Base-by-base conservation (phyloP, 2,888 invertebrate species). In the Eupithecia abbreviata region DNA sequence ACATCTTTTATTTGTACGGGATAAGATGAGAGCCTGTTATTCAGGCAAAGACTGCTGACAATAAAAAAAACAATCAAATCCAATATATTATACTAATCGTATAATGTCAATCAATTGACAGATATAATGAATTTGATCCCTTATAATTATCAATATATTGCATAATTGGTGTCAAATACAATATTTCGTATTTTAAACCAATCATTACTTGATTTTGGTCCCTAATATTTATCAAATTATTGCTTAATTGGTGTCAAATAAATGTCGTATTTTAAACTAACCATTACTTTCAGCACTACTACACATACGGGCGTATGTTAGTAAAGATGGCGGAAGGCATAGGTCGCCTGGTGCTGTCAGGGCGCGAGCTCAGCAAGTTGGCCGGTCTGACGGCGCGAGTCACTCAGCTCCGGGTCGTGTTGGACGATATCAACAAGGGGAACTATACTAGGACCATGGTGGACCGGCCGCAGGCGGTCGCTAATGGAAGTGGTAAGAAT, bases 271-370 rank as follows among this genome's bases (percentile, higher is more conserved):
- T 42, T 15, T 3, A 67, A 15, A 43, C 15, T 5, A 41, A 13
- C 65, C 30, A 2, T 65, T 13, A 41, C 12, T 71, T 41, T 3
- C 88, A 98, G 97, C 97, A 97, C 83, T 99, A 99, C 91, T 99
- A 99, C 93, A 98, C 98, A 30, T 99, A 98, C 93, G 99, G 99
- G 0, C 96, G 99, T 62, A 99, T 99, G 98, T 93, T 99, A 87
- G 97, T 99, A 9, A 99, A 99, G 88, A 96, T 99, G 95, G 99
- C 99, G 4, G 99, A 99, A 92, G 99, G 99, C 4, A 98, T 99
- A 85, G 99, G 99, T 0, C 96, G 99, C 65, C 95, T 99, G 70
- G 98, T 99, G 2, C 94, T 99, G 81, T 99, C 99, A 1, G 99
- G 99, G 0, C 96, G 99, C 74, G 99, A 99, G 91, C 96, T 99